phyloP scores from a whole-genome alignment of 1,140 invertebrate species.

The Gonatopus flavifemur region DNA sequence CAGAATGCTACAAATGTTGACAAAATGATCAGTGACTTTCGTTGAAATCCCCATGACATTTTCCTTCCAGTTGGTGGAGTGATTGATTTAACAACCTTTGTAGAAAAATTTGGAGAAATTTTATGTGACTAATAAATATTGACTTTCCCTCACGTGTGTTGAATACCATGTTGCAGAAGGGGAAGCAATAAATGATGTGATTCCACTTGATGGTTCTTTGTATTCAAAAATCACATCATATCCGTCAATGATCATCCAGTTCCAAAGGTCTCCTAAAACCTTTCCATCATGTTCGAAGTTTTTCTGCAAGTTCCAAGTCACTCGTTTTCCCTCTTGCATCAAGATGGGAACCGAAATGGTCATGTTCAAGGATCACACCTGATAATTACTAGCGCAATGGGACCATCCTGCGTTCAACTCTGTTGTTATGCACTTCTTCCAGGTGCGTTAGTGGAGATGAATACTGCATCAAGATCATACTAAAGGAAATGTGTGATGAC shows the following conservation, averaged over 20 bases:
- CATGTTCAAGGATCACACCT: constrained; percentile 46
- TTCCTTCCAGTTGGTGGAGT: too few relatives aligned
- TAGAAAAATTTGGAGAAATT: too few relatives aligned
- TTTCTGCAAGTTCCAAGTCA: constrained; percentile 37
- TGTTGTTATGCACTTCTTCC: constrained; percentile 43
- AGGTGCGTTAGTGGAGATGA: constrained; percentile 51
- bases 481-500: constrained; percentile 42
- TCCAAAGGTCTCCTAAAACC: constrained; percentile 30
- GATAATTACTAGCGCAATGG: constrained; percentile 45
- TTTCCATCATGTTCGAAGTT: constrained; percentile 38
- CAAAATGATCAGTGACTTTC: too few relatives aligned
- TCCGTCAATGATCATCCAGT: constrained; percentile 24
- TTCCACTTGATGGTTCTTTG: not conserved
- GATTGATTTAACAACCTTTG: too few relatives aligned
- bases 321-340: constrained; percentile 38
- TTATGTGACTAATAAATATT: too few relatives aligned
- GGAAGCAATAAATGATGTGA: too few relatives aligned
- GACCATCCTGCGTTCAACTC: constrained; percentile 42
- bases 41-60: too few relatives aligned
- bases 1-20: too few relatives aligned
- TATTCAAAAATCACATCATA: constrained; percentile 17
- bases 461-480: constrained; percentile 50
- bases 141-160: too few relatives aligned
- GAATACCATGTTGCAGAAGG: too few relatives aligned
- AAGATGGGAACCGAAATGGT: constrained; percentile 48